Evolutionary conservation across 2,797 vertebrate genomes (phyloP).

Genomic region (Lagorchestes hirsutus): DNA sequence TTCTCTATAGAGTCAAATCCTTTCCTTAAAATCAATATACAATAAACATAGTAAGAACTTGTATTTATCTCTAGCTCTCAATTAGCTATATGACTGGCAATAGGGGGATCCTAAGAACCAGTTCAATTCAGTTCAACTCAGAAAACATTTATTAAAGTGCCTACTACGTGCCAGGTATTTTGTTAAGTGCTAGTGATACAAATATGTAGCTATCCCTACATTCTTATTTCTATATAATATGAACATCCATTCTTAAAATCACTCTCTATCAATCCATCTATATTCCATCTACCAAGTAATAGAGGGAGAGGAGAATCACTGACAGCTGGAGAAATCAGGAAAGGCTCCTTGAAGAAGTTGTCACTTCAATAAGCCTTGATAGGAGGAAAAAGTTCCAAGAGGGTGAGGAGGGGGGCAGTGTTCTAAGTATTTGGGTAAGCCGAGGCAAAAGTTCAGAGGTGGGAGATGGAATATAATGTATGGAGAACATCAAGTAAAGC

Average conservation of each 20-base stretch:
- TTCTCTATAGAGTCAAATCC: neutral
- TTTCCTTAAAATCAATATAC: neutral
- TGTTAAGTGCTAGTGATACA: neutral
- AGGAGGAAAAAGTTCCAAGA: neutral
- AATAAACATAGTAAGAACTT: neutral
- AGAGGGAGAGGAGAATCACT: neutral
- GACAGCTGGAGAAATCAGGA: neutral
- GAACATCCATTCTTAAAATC: neutral
- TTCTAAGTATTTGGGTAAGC: neutral
- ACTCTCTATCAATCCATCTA: no score
- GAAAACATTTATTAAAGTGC: no score
- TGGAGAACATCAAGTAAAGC: neutral
- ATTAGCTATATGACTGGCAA: neutral
- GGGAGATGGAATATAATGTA: neutral
- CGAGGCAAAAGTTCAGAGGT: neutral
- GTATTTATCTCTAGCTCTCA: neutral
- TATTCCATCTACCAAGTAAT: no score
- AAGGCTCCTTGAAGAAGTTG: neutral
- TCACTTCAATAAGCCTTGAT: neutral
- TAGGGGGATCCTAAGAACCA: neutral
- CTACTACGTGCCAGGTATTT: no score
- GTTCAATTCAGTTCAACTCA: neutral
- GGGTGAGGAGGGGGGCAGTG: neutral
- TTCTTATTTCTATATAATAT: neutral
- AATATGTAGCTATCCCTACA: neutral